These are phyloP conservation scores for Bombylius discolor DNA, from an alignment of 2,888 invertebrate species.

Conservation along the genomic window DNA sequence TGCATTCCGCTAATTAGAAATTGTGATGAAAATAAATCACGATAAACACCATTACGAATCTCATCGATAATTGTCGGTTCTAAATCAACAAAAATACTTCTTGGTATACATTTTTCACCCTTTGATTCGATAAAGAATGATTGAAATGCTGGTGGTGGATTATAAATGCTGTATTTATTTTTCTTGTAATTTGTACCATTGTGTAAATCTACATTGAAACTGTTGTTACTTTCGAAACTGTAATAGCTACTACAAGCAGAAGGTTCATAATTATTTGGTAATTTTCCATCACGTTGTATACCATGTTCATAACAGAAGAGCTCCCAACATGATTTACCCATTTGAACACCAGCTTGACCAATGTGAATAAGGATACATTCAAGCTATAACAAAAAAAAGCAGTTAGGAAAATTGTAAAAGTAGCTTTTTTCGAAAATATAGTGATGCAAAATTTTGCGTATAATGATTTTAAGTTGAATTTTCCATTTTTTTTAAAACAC, in stretches of 20 bases:
- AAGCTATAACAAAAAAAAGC: too few species aligned
- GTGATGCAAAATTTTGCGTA: too few species aligned
- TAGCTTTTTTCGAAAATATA: too few species aligned
- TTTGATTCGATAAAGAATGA: conserved; percentile 62
- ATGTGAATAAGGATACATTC: conserved; percentile 70
- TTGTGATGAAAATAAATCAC: conserved; percentile 69
- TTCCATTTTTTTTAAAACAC: too few species aligned
- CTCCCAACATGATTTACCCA: conserved; percentile 70
- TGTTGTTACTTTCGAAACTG: too few species aligned
- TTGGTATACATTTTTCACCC: conserved; percentile 64
- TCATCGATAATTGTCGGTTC: conserved; percentile 80
- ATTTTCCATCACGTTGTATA: conserved; percentile 62
- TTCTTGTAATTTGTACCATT: too few species aligned
- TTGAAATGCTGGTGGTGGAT: conserved; percentile 39
- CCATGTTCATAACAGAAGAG: conserved; percentile 64
- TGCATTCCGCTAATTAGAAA: conserved; percentile 78
- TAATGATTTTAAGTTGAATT: too few species aligned
- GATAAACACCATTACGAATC: conserved; percentile 62
- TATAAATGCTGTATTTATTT: too few species aligned
- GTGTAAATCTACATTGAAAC: background rate
- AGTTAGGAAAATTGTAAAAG: too few species aligned
- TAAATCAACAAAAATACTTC: conserved; percentile 71
- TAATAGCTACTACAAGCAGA: too few species aligned
- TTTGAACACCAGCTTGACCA: conserved; percentile 67
- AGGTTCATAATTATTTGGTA: background rate